Conservation (phyloP, 1,140 invertebrate species). For the Condylostylus longicornis region DNA sequence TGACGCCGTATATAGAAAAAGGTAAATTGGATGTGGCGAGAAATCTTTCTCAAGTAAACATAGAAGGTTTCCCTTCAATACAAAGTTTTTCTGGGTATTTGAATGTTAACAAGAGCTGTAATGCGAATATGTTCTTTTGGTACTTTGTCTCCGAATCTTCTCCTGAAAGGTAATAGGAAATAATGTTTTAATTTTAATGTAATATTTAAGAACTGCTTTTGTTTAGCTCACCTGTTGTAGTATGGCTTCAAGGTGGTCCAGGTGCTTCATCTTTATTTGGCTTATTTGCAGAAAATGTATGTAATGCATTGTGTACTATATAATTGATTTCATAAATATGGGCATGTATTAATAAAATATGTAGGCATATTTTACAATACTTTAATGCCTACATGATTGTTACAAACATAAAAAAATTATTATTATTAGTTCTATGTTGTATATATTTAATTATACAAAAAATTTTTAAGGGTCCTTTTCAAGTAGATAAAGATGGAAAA, state of each 20-base stretch:
- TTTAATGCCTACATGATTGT: too few species aligned
- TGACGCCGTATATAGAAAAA: constrained; percentile 19
- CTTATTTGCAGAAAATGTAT: constrained; percentile 65
- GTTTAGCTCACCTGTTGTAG: constrained; percentile 51
- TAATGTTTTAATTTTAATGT: too few species aligned
- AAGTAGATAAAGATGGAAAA: constrained; percentile 42
- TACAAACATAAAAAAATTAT: too few species aligned
- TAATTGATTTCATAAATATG: too few species aligned
- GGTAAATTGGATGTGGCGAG: not conserved
- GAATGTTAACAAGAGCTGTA: constrained; percentile 57
- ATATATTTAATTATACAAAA: too few species aligned
- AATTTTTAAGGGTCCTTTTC: constrained; percentile 67
- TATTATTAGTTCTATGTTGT: too few species aligned
- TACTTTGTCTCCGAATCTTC: constrained; percentile 57
- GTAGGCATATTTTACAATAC: too few species aligned
- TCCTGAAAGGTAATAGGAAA: too few species aligned
- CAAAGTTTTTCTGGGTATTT: constrained; percentile 44
- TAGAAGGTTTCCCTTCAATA: too few species aligned
- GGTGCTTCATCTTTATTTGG: constrained; percentile 66
- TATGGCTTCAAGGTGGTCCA: constrained; percentile 78
- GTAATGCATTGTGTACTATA: too few species aligned
- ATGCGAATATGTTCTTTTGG: constrained; percentile 81
- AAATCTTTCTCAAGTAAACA: not conserved
- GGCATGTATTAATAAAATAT: too few species aligned
- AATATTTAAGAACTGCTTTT: too few species aligned